These are phyloP conservation scores for Caenorhabditis angaria DNA, from an alignment of 2,888 invertebrate species.

Conservation along the genomic window DNA sequence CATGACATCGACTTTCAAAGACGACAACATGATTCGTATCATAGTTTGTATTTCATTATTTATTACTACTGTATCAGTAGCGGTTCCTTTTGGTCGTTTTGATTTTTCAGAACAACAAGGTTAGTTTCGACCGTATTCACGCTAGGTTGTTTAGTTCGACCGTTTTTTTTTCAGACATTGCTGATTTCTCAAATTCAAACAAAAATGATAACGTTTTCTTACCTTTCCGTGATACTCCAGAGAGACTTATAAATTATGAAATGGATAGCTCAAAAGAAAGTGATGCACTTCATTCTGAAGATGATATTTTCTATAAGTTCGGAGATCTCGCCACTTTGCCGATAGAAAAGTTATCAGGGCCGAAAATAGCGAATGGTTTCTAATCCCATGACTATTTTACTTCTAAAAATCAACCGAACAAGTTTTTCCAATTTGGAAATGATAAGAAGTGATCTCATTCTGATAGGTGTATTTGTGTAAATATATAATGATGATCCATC, in stretches of 20 bases:
- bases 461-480: no score
- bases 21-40: conserved; percentile 17
- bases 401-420: background rate
- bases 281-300: background rate
- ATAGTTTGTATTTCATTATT: conserved; percentile 7
- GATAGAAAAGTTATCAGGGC: background rate
- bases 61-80: conserved; percentile 10
- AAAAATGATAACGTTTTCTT: conserved; percentile 12
- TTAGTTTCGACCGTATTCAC: no score
- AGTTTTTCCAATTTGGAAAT: background rate
- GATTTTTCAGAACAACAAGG: conserved; percentile 15
- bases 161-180: conserved; percentile 18
- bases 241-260: conserved; percentile 25
- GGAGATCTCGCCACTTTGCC: background rate
- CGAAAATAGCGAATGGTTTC: background rate
- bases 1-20: conserved; percentile 28
- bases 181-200: conserved; percentile 20
- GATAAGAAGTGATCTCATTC: background rate
- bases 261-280: conserved; percentile 5
- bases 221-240: conserved; percentile 16
- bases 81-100: conserved; percentile 12
- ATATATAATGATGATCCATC: no score
- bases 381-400: background rate
- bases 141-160: background rate
- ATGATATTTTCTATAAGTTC: background rate